Conservation (phyloP, 2,888 invertebrate genomes). For the Lapara coniferarum region DNA sequence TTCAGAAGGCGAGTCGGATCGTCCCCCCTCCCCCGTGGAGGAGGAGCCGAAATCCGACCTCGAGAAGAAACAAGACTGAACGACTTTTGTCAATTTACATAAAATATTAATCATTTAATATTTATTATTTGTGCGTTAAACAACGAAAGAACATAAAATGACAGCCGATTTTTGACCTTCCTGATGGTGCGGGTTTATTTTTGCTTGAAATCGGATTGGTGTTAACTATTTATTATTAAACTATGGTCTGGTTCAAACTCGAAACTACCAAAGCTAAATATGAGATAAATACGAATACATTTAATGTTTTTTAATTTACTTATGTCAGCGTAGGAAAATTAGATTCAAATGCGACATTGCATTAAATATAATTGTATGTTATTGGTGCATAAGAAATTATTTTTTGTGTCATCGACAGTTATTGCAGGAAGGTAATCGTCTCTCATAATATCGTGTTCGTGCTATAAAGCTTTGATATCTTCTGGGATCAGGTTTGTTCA, state of each 20-base stretch:
- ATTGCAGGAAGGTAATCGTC: background rate
- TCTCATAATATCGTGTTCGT: background rate
- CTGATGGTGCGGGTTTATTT: background rate
- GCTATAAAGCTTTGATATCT: background rate
- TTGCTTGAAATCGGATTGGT: background rate
- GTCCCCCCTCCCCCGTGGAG: constrained; percentile 60
- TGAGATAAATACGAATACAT: background rate
- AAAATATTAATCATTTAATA: constrained; percentile 21
- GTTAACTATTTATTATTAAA: background rate
- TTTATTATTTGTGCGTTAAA: constrained; percentile 19
- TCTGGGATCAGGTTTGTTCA: background rate
- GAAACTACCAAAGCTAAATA: background rate
- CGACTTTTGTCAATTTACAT: constrained; percentile 27
- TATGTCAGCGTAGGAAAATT: background rate
- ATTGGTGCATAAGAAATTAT: background rate
- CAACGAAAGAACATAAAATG: background rate
- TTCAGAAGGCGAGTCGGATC: constrained; percentile 61
- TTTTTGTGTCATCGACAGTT: background rate
- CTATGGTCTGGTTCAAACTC: background rate
- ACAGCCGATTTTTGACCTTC: constrained; percentile 2
- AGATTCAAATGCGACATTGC: background rate
- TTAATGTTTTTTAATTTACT: background rate
- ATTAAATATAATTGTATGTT: background rate
- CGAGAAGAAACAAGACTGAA: constrained; percentile 80
- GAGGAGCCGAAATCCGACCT: constrained; percentile 59